These are phyloP conservation scores for Spodoptera frugiperda DNA, from an alignment of 1,140 invertebrate genomes.

Conservation along the genomic window DNA sequence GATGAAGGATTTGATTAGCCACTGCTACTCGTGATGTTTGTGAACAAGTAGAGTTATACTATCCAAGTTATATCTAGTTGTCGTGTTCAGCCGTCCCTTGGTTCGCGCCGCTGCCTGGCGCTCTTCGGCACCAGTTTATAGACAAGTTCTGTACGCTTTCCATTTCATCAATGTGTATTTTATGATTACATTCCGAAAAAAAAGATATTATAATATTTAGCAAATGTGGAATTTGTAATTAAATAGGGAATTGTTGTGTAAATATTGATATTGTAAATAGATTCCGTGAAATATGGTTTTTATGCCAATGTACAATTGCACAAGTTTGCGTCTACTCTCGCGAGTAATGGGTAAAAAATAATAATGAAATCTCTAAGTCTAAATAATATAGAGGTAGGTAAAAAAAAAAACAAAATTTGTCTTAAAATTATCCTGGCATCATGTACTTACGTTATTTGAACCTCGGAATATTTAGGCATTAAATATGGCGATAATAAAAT, in stretches of 20 bases:
- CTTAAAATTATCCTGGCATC: neutral
- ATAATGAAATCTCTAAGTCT: neutral
- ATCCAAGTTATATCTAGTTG: neutral
- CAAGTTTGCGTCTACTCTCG: too few species aligned
- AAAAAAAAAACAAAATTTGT: neutral
- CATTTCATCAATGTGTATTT: neutral
- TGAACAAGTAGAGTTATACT: neutral
- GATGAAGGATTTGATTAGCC: conserved; percentile 71
- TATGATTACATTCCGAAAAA: neutral
- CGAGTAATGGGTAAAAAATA: neutral
- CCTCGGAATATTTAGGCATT: neutral
- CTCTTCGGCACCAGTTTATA: neutral
- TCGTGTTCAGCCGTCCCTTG: conserved; percentile 7
- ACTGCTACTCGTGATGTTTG: conserved; percentile 17
- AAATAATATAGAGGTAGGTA: neutral
- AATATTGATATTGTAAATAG: conserved; percentile 33
- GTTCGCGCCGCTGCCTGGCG: too few species aligned
- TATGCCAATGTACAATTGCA: too few species aligned
- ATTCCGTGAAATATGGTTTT: too few species aligned
- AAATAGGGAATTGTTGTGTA: conserved; percentile 16
- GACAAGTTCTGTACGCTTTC: neutral
- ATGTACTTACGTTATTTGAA: neutral
- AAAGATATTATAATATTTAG: neutral
- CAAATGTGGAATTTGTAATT: conserved; percentile 6
- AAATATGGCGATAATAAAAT: neutral